Conservation (phyloP, 2,797 vertebrate species). For the Eleutherodactylus coqui region DNA sequence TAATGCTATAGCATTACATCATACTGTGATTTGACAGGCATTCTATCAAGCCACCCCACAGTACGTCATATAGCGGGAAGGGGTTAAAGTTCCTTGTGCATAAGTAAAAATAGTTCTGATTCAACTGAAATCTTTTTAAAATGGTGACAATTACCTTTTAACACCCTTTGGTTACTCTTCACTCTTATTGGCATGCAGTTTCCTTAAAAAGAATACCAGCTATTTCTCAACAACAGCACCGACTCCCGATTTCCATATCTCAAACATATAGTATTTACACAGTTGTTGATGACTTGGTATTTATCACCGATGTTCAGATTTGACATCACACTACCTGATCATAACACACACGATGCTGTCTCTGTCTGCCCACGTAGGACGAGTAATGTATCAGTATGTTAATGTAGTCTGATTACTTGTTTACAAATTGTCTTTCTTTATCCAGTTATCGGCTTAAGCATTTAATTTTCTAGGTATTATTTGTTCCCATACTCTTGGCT, state of each 20-base stretch:
- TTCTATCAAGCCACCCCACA: no score
- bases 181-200: neutral
- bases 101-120: neutral
- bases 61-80: no score
- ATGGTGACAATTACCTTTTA: no score
- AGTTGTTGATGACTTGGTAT: neutral
- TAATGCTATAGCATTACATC: no score
- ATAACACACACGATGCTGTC: conserved; percentile 7
- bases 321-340: neutral
- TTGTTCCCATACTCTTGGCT: conserved; percentile 2
- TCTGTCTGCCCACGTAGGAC: neutral
- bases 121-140: no score
- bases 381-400: neutral
- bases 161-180: neutral
- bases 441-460: neutral
- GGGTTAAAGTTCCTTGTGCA: no score
- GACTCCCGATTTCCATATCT: neutral
- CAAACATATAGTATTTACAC: neutral
- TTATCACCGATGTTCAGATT: neutral
- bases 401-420: neutral
- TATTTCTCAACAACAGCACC: neutral
- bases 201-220: neutral
- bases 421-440: conserved; percentile 16
- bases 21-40: no score
- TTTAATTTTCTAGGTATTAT: neutral